Evolutionary conservation across 23 tunicate genomes (phyloP).

Genomic region (Botrylloides violaceus): DNA sequence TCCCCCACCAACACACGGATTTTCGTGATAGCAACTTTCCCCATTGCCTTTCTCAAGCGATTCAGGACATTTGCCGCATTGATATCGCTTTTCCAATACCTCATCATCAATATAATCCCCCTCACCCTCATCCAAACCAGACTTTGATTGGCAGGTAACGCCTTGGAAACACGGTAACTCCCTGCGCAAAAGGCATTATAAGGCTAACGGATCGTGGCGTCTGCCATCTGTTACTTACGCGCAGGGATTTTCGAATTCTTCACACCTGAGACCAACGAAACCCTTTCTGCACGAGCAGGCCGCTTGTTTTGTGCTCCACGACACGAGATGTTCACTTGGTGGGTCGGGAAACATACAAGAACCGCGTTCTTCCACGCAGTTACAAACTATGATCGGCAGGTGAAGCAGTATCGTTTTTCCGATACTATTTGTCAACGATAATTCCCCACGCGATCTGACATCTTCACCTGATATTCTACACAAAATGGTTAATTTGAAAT

Average conservation of each 20-base stretch:
- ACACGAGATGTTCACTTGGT: neutral
- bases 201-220: neutral
- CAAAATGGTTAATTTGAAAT: neutral
- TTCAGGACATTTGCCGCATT: slow-evolving; percentile 66
- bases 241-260: slow-evolving; percentile 41
- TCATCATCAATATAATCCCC: neutral
- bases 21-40: slow-evolving; percentile 78
- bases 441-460: neutral
- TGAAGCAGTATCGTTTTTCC: slow-evolving; percentile 11
- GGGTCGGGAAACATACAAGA: slow-evolving; percentile 18
- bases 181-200: slow-evolving; percentile 1
- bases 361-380: slow-evolving; percentile 29
- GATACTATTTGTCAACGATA: slow-evolving; percentile 2
- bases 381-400: slow-evolving; percentile 26
- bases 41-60: slow-evolving; percentile 51
- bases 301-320: neutral
- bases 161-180: slow-evolving; percentile 24
- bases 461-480: slow-evolving; percentile 5
- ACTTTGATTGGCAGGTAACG: neutral
- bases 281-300: slow-evolving; percentile 44
- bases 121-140: neutral
- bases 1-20: slow-evolving; percentile 37
- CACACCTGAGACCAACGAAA: slow-evolving; percentile 46
- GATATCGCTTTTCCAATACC: slow-evolving; percentile 23
- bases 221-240: slow-evolving; percentile 27